Evolutionary conservation across 2,113 vertebrate species (phyloP).

Genomic region (Dipodomys spectabilis): DNA sequence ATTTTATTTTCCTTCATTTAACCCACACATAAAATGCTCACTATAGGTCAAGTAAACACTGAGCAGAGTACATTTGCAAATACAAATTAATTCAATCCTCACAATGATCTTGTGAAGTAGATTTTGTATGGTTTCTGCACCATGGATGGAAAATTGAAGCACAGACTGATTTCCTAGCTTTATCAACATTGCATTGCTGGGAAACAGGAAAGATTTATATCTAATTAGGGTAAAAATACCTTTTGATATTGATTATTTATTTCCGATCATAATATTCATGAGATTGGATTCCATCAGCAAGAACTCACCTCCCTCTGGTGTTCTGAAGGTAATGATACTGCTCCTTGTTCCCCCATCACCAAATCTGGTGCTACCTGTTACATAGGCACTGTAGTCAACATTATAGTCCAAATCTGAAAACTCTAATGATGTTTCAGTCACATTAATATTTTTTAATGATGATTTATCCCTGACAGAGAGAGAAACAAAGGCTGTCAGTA

Average conservation of each 20-base stretch:
- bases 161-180: background rate
- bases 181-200: background rate
- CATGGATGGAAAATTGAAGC: background rate
- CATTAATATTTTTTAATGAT: conserved; percentile 88
- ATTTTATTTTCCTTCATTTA: conserved; percentile 14
- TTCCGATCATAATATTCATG: background rate
- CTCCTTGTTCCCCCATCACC: conserved; percentile 93
- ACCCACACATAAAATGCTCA: background rate
- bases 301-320: conserved; percentile 91
- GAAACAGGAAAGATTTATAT: conserved; percentile 10
- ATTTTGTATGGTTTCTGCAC: background rate
- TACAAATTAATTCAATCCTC: background rate
- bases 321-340: conserved; percentile 90
- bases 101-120: background rate
- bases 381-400: conserved; percentile 90
- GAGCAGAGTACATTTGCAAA: background rate
- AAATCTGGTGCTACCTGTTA: conserved; percentile 94
- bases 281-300: background rate
- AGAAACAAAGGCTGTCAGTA: conserved; percentile 50
- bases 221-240: background rate
- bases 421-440: conserved; percentile 85
- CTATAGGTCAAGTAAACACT: background rate
- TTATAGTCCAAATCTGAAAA: conserved; percentile 92
- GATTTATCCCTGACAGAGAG: conserved; percentile 85
- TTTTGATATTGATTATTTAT: background rate